Evolutionary conservation across 1,140 invertebrate genomes (phyloP).

Genomic region (Caenorhabditis brenneri): DNA sequence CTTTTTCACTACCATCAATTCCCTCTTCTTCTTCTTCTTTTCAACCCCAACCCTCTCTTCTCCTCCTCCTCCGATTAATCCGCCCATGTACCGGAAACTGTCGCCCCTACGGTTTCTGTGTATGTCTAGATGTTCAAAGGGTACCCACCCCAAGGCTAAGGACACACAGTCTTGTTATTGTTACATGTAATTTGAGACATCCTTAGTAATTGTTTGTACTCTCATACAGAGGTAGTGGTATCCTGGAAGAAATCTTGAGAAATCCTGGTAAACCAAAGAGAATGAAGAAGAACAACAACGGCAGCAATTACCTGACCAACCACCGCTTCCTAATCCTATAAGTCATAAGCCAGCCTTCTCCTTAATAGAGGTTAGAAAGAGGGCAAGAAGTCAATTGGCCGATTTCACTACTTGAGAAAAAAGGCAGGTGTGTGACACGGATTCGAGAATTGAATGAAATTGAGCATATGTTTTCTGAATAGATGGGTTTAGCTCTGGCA

Average conservation of each 20-base stretch:
- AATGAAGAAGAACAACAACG: no score
- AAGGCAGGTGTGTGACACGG: neutral
- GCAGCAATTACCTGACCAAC: neutral
- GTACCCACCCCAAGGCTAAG: neutral
- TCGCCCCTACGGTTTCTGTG: neutral
- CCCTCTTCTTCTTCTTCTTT: no score
- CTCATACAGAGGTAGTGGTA: neutral
- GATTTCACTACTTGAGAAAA: neutral
- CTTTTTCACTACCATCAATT: no score
- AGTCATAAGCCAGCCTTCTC: neutral
- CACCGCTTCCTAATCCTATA: constrained; percentile 31
- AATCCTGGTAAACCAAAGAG: no score
- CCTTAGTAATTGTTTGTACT: neutral
- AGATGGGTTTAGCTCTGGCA: neutral
- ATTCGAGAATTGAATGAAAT: neutral
- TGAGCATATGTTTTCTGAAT: neutral
- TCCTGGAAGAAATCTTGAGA: no score
- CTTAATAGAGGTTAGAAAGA: neutral
- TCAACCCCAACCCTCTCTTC: neutral
- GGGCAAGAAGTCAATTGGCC: neutral
- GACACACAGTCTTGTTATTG: neutral
- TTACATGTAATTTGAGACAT: neutral
- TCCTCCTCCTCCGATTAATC: constrained; percentile 10
- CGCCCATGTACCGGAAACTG: constrained; percentile 33
- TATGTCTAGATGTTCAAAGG: neutral